Percentiles rank a stretch among this genome's conserved stretches.
These are phyloP conservation scores for Limnephilus lunatus DNA, from an alignment of 2,888 invertebrate genomes.

Conservation along the genomic window DNA sequence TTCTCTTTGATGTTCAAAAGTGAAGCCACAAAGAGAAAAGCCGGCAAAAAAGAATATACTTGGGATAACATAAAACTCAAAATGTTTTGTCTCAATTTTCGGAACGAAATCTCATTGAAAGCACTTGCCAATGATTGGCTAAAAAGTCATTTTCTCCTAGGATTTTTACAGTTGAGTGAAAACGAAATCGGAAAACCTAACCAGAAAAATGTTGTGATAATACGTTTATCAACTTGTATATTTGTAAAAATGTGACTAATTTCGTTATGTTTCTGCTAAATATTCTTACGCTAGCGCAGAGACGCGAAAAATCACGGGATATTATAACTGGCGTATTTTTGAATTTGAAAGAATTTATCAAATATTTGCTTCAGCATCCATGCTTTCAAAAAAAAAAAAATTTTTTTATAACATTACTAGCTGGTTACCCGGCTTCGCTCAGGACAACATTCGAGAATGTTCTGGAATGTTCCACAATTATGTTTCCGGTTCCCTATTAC, in stretches of 20 bases:
- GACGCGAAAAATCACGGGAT: too few species aligned
- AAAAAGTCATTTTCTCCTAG: background rate
- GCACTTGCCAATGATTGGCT: background rate
- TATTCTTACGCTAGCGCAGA: background rate
- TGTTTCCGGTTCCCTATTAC: too few species aligned
- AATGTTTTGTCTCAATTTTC: background rate
- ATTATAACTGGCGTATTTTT: too few species aligned
- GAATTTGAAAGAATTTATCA: too few species aligned
- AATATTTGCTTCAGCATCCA: too few species aligned
- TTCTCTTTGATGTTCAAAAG: background rate
- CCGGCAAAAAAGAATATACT: background rate
- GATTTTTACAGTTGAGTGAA: background rate
- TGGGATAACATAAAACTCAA: background rate
- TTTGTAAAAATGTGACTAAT: background rate
- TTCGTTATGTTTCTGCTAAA: background rate
- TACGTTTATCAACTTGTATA: background rate
- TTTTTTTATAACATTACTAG: too few species aligned
- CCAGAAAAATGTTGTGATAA: background rate
- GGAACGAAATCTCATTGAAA: background rate
- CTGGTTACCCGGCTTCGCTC: too few species aligned
- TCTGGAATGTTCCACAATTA: too few species aligned
- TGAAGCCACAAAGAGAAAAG: background rate
- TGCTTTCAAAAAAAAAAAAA: too few species aligned
- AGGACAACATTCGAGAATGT: too few species aligned
- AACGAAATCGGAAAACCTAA: background rate